Conservation (phyloP, 1,140 invertebrate genomes). For the Sinonovacula constricta region DNA sequence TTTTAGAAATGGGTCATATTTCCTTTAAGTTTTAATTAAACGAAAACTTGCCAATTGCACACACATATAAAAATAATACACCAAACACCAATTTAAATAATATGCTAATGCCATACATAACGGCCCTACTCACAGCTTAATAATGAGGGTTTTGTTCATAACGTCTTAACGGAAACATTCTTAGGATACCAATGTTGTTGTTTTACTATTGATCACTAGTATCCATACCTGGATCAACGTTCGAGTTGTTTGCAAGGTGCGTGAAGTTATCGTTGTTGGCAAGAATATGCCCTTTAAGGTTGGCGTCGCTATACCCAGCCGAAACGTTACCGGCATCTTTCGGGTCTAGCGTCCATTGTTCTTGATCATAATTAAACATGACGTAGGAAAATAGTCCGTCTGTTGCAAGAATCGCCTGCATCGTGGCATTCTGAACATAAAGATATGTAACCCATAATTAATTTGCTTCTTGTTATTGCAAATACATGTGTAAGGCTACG, state of each 20-base stretch:
- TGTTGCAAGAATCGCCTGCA: slow-evolving; percentile 16
- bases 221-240: slow-evolving; percentile 1
- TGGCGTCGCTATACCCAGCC: not conserved
- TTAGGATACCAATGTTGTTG: too few species aligned
- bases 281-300: slow-evolving; percentile 7
- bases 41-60: too few species aligned
- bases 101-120: not conserved
- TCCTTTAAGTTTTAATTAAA: too few species aligned
- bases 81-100: not conserved
- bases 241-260: not conserved
- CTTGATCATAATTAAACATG: slow-evolving; percentile 30
- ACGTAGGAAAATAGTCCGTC: slow-evolving; percentile 16
- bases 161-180: too few species aligned
- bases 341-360: slow-evolving; percentile 4
- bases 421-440: slow-evolving; percentile 25
- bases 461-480: too few species aligned
- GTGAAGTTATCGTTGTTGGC: not conserved
- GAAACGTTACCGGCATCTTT: not conserved
- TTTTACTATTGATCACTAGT: too few species aligned
- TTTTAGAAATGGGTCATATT: too few species aligned
- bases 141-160: too few species aligned
- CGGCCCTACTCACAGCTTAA: too few species aligned
- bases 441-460: too few species aligned
- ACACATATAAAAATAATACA: not conserved
- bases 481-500: too few species aligned